phyloP scores from a whole-genome alignment of 64 coral and sea anemone genomes.

The Montipora cactus region DNA sequence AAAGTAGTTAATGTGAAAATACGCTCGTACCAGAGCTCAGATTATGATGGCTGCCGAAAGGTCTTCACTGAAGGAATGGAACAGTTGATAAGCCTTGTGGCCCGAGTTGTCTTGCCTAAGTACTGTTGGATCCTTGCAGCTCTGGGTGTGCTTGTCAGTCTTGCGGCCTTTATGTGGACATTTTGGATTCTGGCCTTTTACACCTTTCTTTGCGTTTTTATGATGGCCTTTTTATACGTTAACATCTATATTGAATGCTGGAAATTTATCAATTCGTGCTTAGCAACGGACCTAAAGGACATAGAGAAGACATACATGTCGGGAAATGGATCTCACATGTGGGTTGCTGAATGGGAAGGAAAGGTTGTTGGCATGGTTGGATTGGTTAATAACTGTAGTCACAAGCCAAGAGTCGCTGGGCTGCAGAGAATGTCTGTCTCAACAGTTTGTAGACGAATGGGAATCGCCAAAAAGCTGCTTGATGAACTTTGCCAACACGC shows the following conservation, averaged over 20 bases:
- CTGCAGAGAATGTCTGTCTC: slow-evolving; percentile 88
- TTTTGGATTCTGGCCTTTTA: slow-evolving; percentile 69
- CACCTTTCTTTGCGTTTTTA: slow-evolving; percentile 61
- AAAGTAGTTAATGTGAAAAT: slow-evolving; percentile 30
- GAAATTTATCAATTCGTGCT: slow-evolving; percentile 52
- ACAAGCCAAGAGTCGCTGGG: slow-evolving; percentile 64
- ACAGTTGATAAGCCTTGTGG: slow-evolving; percentile 33
- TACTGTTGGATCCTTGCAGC: slow-evolving; percentile 58
- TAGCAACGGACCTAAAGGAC: slow-evolving; percentile 70
- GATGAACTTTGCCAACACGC: slow-evolving; percentile 55
- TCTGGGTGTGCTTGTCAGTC: slow-evolving; percentile 52
- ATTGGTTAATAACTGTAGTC: slow-evolving; percentile 16
- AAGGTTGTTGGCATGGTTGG: slow-evolving; percentile 84
- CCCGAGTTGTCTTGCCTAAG: slow-evolving; percentile 64
- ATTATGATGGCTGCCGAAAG: slow-evolving; percentile 63
- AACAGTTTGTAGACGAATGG: slow-evolving; percentile 41
- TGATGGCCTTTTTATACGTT: slow-evolving; percentile 74
- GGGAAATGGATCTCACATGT: slow-evolving; percentile 68
- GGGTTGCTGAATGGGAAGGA: slow-evolving; percentile 68
- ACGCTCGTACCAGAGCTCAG: slow-evolving; percentile 58
- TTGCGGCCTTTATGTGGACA: slow-evolving; percentile 61
- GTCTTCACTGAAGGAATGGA: slow-evolving; percentile 83
- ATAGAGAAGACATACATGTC: slow-evolving; percentile 83
- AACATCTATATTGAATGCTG: slow-evolving; percentile 66
- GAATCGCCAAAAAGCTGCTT: slow-evolving; percentile 70